phyloP scores from a whole-genome alignment of 2,888 invertebrate species.

The Scaptomyza tumidula region DNA sequence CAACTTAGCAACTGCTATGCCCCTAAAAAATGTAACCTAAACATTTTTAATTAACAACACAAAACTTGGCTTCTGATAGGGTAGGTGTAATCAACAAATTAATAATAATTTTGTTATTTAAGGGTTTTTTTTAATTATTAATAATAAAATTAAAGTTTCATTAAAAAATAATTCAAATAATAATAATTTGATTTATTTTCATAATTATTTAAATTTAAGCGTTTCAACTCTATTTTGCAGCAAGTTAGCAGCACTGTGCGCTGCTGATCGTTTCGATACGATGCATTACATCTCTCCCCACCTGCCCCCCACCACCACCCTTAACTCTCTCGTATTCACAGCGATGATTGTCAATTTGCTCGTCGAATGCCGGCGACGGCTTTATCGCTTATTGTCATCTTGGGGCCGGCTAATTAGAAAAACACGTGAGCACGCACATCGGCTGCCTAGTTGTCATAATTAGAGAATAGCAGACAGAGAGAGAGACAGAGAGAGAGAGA shows the following conservation, averaged over 20 bases:
- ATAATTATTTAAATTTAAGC: too few relatives aligned
- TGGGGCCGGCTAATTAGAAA: slow-evolving; percentile 72
- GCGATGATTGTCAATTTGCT: slow-evolving; percentile 81
- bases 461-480: slow-evolving; percentile 50
- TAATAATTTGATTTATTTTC: too few relatives aligned
- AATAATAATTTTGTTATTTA: too few relatives aligned
- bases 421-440: slow-evolving; percentile 76
- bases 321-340: neutral
- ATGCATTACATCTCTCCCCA: neutral
- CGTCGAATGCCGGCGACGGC: slow-evolving; percentile 63
- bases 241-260: slow-evolving; percentile 26
- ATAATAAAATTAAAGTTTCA: too few relatives aligned
- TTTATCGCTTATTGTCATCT: slow-evolving; percentile 76
- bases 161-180: neutral
- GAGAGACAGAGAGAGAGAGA: slow-evolving; percentile 12
- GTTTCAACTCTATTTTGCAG: neutral
- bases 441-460: slow-evolving; percentile 77
- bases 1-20: slow-evolving; percentile 24
- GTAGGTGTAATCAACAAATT: neutral
- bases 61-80: neutral
- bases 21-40: slow-evolving; percentile 1
- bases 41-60: neutral
- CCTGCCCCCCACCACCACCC: neutral
- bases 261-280: neutral
- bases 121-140: neutral